Conservation (phyloP, 30 jellyfish, hydroid and myxozoan species). For the Pseudorhiza aurosa region DNA sequence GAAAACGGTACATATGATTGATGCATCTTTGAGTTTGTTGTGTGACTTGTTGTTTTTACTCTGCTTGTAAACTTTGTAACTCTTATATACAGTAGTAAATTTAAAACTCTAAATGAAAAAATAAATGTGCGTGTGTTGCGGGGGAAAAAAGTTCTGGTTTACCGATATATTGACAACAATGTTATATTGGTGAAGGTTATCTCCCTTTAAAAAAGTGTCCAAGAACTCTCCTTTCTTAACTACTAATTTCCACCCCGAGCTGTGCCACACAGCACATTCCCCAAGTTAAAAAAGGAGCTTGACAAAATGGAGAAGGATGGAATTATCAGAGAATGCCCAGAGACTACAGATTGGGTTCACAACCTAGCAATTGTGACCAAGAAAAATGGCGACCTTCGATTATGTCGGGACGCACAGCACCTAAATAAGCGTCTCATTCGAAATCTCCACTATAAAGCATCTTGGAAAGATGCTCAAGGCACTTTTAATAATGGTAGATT, state of each 20-base stretch:
- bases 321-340: conserved; percentile 35
- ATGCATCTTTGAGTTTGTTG: no score
- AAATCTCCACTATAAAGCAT: conserved; percentile 40
- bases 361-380: conserved; percentile 23
- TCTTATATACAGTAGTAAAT: no score
- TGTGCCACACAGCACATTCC: conserved; percentile 13
- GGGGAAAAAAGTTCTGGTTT: no score
- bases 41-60: no score
- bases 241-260: conserved; percentile 33
- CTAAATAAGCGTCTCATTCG: conserved; percentile 22
- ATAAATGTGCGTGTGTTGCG: no score
- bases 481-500: conserved; percentile 29
- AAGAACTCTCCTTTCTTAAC: no score
- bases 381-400: conserved; percentile 30
- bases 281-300: conserved; percentile 28
- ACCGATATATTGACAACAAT: no score
- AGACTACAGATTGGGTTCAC: conserved; percentile 52
- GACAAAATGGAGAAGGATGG: conserved; percentile 57
- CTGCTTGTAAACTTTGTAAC: no score
- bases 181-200: no score
- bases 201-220: no score
- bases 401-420: conserved; percentile 43
- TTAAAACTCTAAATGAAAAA: no score
- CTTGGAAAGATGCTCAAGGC: conserved; percentile 55
- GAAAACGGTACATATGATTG: no score